phyloP scores from a whole-genome alignment of 2,113 vertebrate genomes.

The Rhombomys opimus region DNA sequence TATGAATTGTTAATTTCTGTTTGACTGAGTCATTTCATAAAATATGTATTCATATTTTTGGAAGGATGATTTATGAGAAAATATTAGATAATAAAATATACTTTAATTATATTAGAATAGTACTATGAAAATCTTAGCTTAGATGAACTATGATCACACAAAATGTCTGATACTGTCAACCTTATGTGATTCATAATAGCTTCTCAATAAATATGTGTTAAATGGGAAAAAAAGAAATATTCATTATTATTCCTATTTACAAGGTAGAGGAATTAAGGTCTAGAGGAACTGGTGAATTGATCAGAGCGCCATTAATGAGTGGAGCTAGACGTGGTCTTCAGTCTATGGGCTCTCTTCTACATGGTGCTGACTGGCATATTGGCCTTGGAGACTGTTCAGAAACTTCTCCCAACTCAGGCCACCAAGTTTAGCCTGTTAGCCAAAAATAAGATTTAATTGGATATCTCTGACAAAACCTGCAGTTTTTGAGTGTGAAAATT shows the following conservation, averaged over 20 bases:
- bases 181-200: not conserved
- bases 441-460: not conserved
- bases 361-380: not conserved
- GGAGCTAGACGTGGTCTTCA: fast-evolving
- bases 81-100: not conserved
- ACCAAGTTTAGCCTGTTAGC: not conserved
- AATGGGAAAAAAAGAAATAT: too few species aligned
- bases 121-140: not conserved
- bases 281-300: not conserved
- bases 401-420: not conserved
- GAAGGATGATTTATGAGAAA: not conserved
- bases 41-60: not conserved
- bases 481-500: not conserved
- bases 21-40: not conserved
- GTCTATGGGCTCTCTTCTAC: not conserved
- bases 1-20: not conserved
- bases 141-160: not conserved
- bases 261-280: not conserved
- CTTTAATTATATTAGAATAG: not conserved
- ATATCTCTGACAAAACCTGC: not conserved
- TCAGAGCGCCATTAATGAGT: not conserved
- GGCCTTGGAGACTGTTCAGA: not conserved
- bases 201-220: not conserved
- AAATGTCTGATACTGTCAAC: not conserved
- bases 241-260: not conserved